phyloP scores from a whole-genome alignment of 2,797 vertebrate genomes.

The Acanthornis magna region DNA sequence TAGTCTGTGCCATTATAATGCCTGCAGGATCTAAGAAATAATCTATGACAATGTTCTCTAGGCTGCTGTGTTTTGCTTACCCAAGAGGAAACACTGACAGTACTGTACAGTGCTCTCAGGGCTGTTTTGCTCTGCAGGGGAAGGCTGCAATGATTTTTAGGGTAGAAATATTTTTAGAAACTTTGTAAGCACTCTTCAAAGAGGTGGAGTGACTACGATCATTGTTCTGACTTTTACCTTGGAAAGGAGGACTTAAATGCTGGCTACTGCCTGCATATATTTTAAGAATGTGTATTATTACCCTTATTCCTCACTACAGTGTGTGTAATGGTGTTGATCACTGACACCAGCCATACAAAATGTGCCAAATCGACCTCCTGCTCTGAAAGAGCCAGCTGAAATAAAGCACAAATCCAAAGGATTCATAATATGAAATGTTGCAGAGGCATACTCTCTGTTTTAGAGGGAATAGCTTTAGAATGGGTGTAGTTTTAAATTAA shows the following conservation, averaged over 20 bases:
- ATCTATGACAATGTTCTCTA: conserved; percentile 35
- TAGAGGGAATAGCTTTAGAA: neutral
- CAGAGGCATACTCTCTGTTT: neutral
- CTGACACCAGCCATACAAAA: neutral
- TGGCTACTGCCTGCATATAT: neutral
- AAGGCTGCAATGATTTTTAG: conserved; percentile 1
- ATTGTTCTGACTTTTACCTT: neutral
- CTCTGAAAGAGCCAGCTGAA: neutral
- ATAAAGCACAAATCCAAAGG: neutral
- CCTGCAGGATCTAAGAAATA: conserved; percentile 45
- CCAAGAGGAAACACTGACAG: conserved; percentile 13
- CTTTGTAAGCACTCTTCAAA: neutral
- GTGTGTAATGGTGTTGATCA: neutral
- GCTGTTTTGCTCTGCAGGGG: neutral
- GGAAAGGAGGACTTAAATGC: neutral
- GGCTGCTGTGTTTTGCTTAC: conserved; percentile 37
- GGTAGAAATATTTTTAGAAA: neutral
- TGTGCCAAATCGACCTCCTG: neutral
- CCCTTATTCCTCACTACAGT: neutral
- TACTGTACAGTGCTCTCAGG: neutral
- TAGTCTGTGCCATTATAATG: conserved; percentile 30
- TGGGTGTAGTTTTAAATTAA: neutral
- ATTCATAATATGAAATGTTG: neutral
- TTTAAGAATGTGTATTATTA: neutral
- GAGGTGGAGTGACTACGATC: neutral